Percentiles rank a stretch among this genome's conserved stretches.
Evolutionary conservation across 2,888 invertebrate genomes (phyloP).

Genomic region (Petrolisthes cinctipes): DNA sequence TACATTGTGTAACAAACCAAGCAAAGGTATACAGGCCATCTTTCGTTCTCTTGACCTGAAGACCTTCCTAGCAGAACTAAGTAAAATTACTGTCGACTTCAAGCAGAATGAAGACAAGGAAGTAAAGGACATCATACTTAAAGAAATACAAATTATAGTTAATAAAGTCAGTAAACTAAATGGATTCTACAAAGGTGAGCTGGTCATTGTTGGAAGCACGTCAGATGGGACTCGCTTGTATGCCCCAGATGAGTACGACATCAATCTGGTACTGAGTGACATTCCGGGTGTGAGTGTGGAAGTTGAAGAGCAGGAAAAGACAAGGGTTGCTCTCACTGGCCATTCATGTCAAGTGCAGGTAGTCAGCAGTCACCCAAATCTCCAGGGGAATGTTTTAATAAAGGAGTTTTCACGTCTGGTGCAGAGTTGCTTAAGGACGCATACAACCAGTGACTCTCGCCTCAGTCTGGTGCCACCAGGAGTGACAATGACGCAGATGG

Average conservation of each 20-base stretch:
- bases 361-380: background rate
- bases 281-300: slow-evolving; percentile 11
- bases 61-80: background rate
- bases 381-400: slow-evolving; percentile 15
- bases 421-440: background rate
- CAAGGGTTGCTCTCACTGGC: slow-evolving; percentile 14
- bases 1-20: slow-evolving; percentile 2
- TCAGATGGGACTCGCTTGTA: slow-evolving; percentile 29
- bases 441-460: slow-evolving; percentile 3
- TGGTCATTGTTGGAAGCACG: slow-evolving; percentile 16
- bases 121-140: slow-evolving; percentile 12
- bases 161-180: slow-evolving; percentile 15
- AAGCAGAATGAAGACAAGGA: slow-evolving; percentile 24
- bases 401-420: slow-evolving; percentile 17
- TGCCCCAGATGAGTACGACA: slow-evolving; percentile 51
- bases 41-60: background rate
- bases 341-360: slow-evolving; percentile 10
- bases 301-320: background rate
- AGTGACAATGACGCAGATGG: slow-evolving; percentile 37
- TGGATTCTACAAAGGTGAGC: slow-evolving; percentile 17
- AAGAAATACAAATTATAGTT: slow-evolving; percentile 28
- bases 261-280: slow-evolving; percentile 26
- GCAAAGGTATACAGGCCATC: background rate
- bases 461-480: slow-evolving; percentile 43
- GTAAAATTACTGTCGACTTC: slow-evolving; percentile 18